Evolutionary conservation across 1,140 invertebrate species (phyloP), one percentile per base, ranked within the genome.

Genomic region (Drosophila mojavensis): DNA sequence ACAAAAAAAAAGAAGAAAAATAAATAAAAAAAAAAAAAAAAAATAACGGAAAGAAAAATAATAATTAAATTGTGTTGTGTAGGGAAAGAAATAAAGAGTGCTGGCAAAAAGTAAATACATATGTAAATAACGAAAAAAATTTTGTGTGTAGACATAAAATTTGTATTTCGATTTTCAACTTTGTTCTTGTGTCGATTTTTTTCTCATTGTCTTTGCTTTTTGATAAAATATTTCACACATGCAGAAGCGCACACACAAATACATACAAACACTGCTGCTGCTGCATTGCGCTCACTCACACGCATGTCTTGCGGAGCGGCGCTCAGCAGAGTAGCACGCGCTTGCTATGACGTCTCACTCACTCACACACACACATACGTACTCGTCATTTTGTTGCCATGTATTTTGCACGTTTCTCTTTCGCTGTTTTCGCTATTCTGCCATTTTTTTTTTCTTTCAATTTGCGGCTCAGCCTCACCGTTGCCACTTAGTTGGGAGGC

Each of bases 191-290:
- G 54, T 75, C 47, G 58, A 71, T 66, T 75, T 55, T 62, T 64
- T 62, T 80, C 67, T 78, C 76, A 86, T 86, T 86, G 83, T 88
- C 83, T 88, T 82, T 78, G 83, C 84, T 72, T 83, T 88, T 88
- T 89, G 85, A 89, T 90, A 89, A 89, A 88, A 89, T 79, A 83
- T 81, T 71, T 78, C 65, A 74, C 68, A 70, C 54, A 67, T 68
- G 43, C 67, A 75, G 50, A 84, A 55, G 70, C 47, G 51, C 51
- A 39, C 51, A 63, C 65, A 72, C 24, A 65, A 9, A 61, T 33
- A 47, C 39, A 33, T 9, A 36, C 33, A n/a, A 1, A 15, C 28
- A 28, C 24, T 26, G 63, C 65, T 64, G 67, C 41, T 63, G 54
- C 59, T 75, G 73, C 68, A 75, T 75, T 75, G 73, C 61, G 68